Base-by-base conservation (phyloP, 2,888 invertebrate genomes). In the Ophion ventricosus region DNA sequence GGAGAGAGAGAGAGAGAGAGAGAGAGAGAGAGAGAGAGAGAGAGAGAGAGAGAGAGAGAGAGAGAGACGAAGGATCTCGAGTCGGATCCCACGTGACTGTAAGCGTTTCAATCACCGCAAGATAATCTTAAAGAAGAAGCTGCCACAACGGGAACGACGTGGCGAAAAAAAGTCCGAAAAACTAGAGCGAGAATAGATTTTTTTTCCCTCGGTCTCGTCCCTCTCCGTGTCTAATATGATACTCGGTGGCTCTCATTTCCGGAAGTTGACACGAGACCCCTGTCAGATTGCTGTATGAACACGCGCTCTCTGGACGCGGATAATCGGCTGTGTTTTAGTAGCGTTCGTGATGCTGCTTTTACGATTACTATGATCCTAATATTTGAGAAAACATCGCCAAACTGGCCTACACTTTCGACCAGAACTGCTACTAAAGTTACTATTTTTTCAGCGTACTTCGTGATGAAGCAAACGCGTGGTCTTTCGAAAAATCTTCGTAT, bases 181-280 rank as follows among this genome's bases (percentile, higher is more conserved):
- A 66, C 23, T 40, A 17, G 25, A 76, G 49, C 79, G 17, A 73
- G 73, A 84, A 82, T 79, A 82, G 79, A 82, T 79, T 66, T 75
- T 79, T 67, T 11, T 11, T 74, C 61, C n/a, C 26, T 14, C 26
- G 40, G 3, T n/a, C 14, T 11, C 35, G 17, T n/a, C 35, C 80
- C 26, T 61, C 40, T 40, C 23, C 57, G 74, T 78, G 67, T 74
- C 80, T 67, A 61, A 74, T 73, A 14, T 73, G 77, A 78, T 77
- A 82, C 64, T 75, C 25, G 20, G 26, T 0, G 67, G 75, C n/a
- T 85, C 79, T 35, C 59, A 2, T 85, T 67, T 80, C 84, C 82
- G 84, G 82, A 79, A 79, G 82, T 84, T 78, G 82, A 84, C 78
- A 75, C 70, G 63, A 69, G 61, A 77, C 70, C 23, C 56, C 66